Evolutionary conservation across 2,797 vertebrate genomes (phyloP).

Genomic region (Sebastiscus tertius): DNA sequence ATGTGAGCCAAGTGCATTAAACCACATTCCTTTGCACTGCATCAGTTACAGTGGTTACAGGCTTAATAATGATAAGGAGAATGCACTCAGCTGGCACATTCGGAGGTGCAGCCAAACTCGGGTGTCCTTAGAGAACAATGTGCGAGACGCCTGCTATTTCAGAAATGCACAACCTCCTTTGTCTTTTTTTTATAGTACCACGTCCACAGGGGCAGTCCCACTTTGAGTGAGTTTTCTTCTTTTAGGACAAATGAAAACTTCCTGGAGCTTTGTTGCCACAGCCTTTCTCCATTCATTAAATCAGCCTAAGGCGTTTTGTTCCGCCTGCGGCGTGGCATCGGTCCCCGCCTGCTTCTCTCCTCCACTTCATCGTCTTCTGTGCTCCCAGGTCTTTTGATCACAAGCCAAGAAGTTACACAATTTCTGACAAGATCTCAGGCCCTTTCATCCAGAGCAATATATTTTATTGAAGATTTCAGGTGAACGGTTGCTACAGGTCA

Average conservation of each 20-base stretch:
- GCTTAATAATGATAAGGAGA: conserved; percentile 48
- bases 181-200: conserved; percentile 54
- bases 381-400: conserved; percentile 58
- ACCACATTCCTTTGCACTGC: conserved; percentile 31
- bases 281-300: conserved; percentile 69
- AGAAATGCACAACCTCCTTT: conserved; percentile 51
- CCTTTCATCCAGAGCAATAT: conserved; percentile 45
- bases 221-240: conserved; percentile 59
- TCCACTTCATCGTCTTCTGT: conserved; percentile 41
- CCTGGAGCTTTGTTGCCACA: conserved; percentile 63
- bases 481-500: conserved; percentile 41
- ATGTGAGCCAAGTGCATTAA: conserved; percentile 51
- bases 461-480: conserved; percentile 38
- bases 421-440: conserved; percentile 46
- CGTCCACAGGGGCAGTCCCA: conserved; percentile 62
- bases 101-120: conserved; percentile 32
- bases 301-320: conserved; percentile 73
- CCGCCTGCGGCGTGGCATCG: conserved; percentile 58
- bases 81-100: conserved; percentile 18
- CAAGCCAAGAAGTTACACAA: conserved; percentile 46
- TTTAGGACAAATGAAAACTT: conserved; percentile 70
- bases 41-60: conserved; percentile 37
- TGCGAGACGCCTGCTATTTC: conserved; percentile 37
- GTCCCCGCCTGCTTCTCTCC: conserved; percentile 50
- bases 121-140: conserved; percentile 45